These are phyloP conservation scores for Drosophila kikkawai DNA, from an alignment of 1,140 invertebrate species.

Conservation along the genomic window DNA sequence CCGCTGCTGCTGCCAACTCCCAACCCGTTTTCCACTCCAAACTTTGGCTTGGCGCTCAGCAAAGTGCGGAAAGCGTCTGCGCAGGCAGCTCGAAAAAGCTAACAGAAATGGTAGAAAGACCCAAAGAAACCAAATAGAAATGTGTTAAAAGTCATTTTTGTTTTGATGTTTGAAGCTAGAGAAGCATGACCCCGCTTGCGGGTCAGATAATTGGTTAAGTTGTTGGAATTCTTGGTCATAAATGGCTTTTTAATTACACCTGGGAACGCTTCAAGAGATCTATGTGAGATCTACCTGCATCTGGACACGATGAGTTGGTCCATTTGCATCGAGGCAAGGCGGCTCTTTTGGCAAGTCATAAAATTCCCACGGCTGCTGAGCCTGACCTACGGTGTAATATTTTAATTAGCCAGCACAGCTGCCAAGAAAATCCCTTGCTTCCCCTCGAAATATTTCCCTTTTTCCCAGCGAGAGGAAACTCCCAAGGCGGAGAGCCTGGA, in stretches of 20 bases:
- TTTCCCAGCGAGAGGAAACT: slow-evolving; percentile 8
- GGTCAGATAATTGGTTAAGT: slow-evolving; percentile 27
- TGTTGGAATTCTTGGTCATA: slow-evolving; percentile 15
- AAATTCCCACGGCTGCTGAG: slow-evolving; percentile 53
- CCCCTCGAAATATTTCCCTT: slow-evolving; percentile 59
- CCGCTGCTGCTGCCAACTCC: slow-evolving; percentile 25
- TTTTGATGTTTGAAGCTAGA: slow-evolving; percentile 7
- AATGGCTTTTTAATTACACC: slow-evolving; percentile 72
- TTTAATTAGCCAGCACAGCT: slow-evolving; percentile 66
- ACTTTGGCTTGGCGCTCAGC: slow-evolving; percentile 35
- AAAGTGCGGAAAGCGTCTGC: slow-evolving; percentile 45
- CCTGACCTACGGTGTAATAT: slow-evolving; percentile 73
- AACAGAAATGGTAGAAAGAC: slow-evolving; percentile 4
- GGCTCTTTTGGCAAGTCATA: slow-evolving; percentile 53
- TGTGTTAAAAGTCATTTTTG: slow-evolving; percentile 54
- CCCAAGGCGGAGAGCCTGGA: slow-evolving; percentile 36
- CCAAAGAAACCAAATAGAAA: slow-evolving; percentile 54
- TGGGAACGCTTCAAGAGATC: slow-evolving; percentile 6
- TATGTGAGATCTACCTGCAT: slow-evolving; percentile 18
- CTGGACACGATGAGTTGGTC: neutral
- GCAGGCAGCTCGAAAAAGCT: slow-evolving; percentile 27
- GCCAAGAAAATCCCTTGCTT: slow-evolving; percentile 49
- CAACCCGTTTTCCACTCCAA: slow-evolving; percentile 59
- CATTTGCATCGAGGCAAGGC: slow-evolving; percentile 13
- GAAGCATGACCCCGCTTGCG: slow-evolving; percentile 23